Base-by-base conservation (phyloP, 37 sponge, comb jelly and placozoan species). In the Axinella damicornis region DNA sequence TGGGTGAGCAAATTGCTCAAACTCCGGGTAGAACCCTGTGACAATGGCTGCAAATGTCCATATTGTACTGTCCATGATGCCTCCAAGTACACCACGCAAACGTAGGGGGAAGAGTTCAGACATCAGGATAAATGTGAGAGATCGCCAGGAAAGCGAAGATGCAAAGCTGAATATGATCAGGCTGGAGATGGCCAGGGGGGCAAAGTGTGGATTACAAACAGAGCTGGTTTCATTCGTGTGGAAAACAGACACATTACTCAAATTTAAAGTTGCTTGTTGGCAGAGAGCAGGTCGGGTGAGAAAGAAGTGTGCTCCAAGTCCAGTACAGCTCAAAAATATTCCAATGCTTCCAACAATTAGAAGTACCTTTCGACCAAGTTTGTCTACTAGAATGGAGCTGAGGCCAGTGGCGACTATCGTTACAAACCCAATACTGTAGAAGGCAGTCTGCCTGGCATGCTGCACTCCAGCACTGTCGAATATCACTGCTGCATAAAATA, bases 91-190 rank as follows among this genome's bases (percentile, higher is more conserved):
- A 16, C 90, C 90, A n/a, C 93, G 57, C 15, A 92, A 85, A 19
- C 41, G 68, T 13, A 87, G 77, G 13, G 96, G 93, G 0, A 92
- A 57, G 35, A 88, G 52, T 53, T 95, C 96, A n/a, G 90, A 53
- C 17, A 89, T n/a, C 35, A 95, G 72, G 4, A 92, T 41, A 84
- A 87, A 92, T 18, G 88, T 87, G 1, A 95, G 68, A 2, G 88
- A 80, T 1, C 93, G 87, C 63, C 56, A 59, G 15, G 90, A 90
- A 16, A 89, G 5, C 0, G 93, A 75, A 71, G 92, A 92, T 6
- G 68, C 60, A 41, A 77, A n/a, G 19, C 41, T 74, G 82, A 77
- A 94, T 18, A 88, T 30, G n/a, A 78, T 18, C 1, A 95, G 25
- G 32, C 83, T 73, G 0, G 53, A 38, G 34, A 83, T 77, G 27